Conservation (phyloP, 1,140 invertebrate species). For the Apis florea region DNA sequence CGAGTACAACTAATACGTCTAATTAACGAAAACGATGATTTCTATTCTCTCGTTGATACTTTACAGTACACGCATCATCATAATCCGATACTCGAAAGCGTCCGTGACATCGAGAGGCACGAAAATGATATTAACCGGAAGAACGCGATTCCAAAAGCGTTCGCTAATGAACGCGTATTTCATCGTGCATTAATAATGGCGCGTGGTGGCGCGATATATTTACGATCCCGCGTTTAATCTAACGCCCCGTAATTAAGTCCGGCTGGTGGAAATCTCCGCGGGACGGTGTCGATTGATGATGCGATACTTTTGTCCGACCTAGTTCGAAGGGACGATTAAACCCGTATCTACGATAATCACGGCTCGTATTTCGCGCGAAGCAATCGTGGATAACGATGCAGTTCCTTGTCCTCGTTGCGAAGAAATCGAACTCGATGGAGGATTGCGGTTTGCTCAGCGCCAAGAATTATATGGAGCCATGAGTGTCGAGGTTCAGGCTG, state of each 20-base stretch:
- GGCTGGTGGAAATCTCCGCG: conserved; percentile 30
- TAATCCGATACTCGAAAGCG: background rate
- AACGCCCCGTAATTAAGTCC: conserved; percentile 45
- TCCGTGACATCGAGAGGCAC: background rate
- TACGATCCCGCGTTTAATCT: conserved; percentile 20
- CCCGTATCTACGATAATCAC: conserved; percentile 28
- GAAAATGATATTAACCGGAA: conserved; percentile 22
- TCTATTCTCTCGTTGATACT: background rate
- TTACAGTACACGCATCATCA: background rate
- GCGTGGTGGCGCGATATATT: conserved; percentile 32
- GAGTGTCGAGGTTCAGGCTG: too few species aligned
- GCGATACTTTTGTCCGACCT: conserved; percentile 41
- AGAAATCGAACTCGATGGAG: too few species aligned
- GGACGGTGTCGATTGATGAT: conserved; percentile 30
- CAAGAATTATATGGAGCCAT: too few species aligned
- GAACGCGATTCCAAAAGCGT: conserved; percentile 1
- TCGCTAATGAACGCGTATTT: conserved; percentile 28
- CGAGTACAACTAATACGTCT: too few species aligned
- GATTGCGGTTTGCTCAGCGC: too few species aligned
- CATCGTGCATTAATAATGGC: conserved; percentile 48
- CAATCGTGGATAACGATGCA: background rate
- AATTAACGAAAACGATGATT: too few species aligned
- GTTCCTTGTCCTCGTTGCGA: too few species aligned
- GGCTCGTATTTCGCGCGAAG: background rate
- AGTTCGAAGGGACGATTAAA: conserved; percentile 19